Base-by-base conservation (phyloP, 2,113 vertebrate genomes). In the Platysternon megacephalum region DNA sequence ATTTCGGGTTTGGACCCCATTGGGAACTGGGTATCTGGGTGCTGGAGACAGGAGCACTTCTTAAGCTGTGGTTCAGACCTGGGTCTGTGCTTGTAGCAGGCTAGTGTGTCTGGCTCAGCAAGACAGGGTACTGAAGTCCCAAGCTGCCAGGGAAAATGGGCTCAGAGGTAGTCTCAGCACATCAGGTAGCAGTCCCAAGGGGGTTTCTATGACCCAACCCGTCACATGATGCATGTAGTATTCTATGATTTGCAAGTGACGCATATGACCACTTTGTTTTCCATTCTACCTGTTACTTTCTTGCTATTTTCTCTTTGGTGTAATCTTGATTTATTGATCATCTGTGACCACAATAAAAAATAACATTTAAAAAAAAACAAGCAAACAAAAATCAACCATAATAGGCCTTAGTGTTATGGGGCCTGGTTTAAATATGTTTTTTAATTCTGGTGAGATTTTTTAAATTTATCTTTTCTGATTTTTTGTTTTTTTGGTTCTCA, bases 201-300 rank as follows among this genome's bases (percentile, higher is more conserved):
- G 48, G 48, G 48, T 49, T 49, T 49, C 12, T 13, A 14, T 49
- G 48, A 49, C 48, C 48, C 48, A 13, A 49, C 48, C 48, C 48
- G 1, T 49, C 13, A 49, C 48, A 49, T 49, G 32, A 90, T 61
- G 44, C 89, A 88, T 79, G 81, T 79, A 56, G 58, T 91, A 24
- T 68, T 82, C 68, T 89, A 42, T 85, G 78, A 82, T 87, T 97
- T 93, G 82, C n/a, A 94, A 82, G 39, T 88, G 56, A 90, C 90
- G 81, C 4, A 5, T 74, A 82, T 88, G 83, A 68, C 26, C 89
- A 52, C 17, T 74, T 94, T 65, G 85, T 0, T 58, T 72, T 76
- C 22, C 52, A 19, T 79, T 44, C 84, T 80, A 58, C 49, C 4
- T 82, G 32, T 91, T 92, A 86, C 32, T 82, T 10, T 93, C 21